phyloP scores from a whole-genome alignment of 2,113 vertebrate species.

The Bothrops jararaca region DNA sequence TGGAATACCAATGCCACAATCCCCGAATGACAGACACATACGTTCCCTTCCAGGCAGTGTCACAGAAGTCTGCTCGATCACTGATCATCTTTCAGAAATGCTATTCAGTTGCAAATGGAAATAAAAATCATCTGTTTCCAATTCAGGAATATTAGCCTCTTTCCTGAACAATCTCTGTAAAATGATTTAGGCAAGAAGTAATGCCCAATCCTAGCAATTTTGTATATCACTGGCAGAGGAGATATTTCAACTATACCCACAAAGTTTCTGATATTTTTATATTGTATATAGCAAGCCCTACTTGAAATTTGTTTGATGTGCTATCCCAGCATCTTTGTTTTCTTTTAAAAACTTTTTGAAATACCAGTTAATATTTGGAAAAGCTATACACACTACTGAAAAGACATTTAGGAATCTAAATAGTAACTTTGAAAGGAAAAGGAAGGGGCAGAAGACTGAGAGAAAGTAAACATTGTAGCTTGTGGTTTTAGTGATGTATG shows the following conservation, averaged over 20 bases:
- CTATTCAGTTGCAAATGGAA: background rate
- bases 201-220: constrained; percentile 23
- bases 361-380: constrained; percentile 31
- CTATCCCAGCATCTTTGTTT: constrained; percentile 27
- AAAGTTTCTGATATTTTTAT: background rate
- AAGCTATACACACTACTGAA: constrained; percentile 22
- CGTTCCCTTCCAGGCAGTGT: background rate
- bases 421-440: background rate
- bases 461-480: background rate
- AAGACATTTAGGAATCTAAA: constrained; percentile 15
- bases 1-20: background rate
- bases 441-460: background rate
- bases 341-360: constrained; percentile 34
- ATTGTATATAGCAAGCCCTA: constrained; percentile 22
- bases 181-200: constrained; percentile 27
- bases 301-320: constrained; percentile 38
- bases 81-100: background rate
- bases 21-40: background rate
- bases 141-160: background rate
- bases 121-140: background rate
- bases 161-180: background rate
- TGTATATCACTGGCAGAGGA: background rate
- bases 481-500: constrained; percentile 29
- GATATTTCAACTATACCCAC: constrained; percentile 9
- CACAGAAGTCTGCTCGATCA: background rate